A percentile compares a stretch with the other conserved stretches of the same genome.
Evolutionary conservation across 1,140 invertebrate species (phyloP).

Genomic region (Calephelis virginiensis): DNA sequence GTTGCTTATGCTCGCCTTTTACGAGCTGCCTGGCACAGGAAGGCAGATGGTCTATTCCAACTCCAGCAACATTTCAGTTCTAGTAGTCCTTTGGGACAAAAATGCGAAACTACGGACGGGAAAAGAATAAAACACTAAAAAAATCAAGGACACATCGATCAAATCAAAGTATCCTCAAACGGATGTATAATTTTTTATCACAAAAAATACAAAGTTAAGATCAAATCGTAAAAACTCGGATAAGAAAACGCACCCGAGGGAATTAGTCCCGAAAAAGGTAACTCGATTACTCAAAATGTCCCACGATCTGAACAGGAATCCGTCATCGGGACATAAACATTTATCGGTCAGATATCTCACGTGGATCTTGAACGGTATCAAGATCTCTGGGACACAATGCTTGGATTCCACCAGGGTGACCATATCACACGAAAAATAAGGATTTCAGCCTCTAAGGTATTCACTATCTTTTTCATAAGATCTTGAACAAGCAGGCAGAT

Average conservation of each 20-base stretch:
- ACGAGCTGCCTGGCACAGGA: too few relatives aligned
- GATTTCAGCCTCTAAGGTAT: too few relatives aligned
- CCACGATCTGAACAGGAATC: slow-evolving; percentile 61
- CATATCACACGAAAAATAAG: background rate
- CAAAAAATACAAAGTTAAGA: slow-evolving; percentile 20
- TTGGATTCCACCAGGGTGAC: slow-evolving; percentile 30
- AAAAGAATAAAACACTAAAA: background rate
- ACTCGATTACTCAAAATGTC: slow-evolving; percentile 69
- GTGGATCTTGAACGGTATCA: slow-evolving; percentile 52
- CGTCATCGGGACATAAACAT: slow-evolving; percentile 64
- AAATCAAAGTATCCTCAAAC: slow-evolving; percentile 1
- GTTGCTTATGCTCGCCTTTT: too few relatives aligned
- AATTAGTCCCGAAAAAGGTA: slow-evolving; percentile 59
- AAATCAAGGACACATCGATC: slow-evolving; percentile 1
- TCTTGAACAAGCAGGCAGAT: too few relatives aligned
- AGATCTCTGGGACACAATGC: slow-evolving; percentile 46
- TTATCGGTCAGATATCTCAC: slow-evolving; percentile 54
- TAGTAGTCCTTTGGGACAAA: too few relatives aligned
- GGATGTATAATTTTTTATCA: slow-evolving; percentile 26
- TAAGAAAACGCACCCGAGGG: slow-evolving; percentile 47
- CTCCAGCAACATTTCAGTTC: too few relatives aligned
- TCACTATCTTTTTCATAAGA: too few relatives aligned
- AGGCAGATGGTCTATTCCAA: too few relatives aligned
- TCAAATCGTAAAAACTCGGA: slow-evolving; percentile 36
- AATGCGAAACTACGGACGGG: background rate